Conservation (phyloP, 2,797 vertebrate species). For the Lacerta bilineata region DNA sequence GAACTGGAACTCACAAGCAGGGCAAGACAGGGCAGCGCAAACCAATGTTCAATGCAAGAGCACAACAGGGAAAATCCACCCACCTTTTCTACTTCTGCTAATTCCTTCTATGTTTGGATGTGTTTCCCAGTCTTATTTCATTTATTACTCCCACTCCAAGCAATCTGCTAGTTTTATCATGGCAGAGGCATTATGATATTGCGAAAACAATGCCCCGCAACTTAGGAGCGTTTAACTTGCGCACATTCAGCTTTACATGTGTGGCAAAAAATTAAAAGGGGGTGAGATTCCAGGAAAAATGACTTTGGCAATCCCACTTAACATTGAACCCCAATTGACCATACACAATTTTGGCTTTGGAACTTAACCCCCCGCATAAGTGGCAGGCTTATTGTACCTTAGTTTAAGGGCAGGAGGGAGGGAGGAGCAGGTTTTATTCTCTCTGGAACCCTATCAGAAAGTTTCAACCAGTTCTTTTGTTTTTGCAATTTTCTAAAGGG, state of each 20-base stretch:
- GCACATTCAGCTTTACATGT: too few species aligned
- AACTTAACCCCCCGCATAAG: too few species aligned
- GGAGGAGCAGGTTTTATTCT: slow-evolving; percentile 23
- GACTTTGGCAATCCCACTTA: not conserved
- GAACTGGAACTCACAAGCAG: not conserved
- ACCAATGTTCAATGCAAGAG: not conserved
- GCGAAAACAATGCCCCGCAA: not conserved
- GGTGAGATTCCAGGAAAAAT: too few species aligned
- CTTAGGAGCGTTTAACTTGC: too few species aligned
- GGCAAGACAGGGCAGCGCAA: not conserved
- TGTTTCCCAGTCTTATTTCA: not conserved
- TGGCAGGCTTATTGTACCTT: too few species aligned
- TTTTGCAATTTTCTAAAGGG: slow-evolving; percentile 82
- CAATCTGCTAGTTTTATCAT: not conserved
- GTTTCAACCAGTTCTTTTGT: slow-evolving; percentile 43
- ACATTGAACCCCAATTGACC: too few species aligned
- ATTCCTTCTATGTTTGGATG: not conserved
- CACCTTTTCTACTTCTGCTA: not conserved
- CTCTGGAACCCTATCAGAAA: not conserved
- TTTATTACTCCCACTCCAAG: not conserved
- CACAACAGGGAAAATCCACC: not conserved
- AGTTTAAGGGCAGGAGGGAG: not conserved
- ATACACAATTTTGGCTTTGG: too few species aligned
- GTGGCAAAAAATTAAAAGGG: too few species aligned
- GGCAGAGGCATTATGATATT: not conserved